Conservation (phyloP, 2,113 vertebrate species). For the Ondatra zibethicus region DNA sequence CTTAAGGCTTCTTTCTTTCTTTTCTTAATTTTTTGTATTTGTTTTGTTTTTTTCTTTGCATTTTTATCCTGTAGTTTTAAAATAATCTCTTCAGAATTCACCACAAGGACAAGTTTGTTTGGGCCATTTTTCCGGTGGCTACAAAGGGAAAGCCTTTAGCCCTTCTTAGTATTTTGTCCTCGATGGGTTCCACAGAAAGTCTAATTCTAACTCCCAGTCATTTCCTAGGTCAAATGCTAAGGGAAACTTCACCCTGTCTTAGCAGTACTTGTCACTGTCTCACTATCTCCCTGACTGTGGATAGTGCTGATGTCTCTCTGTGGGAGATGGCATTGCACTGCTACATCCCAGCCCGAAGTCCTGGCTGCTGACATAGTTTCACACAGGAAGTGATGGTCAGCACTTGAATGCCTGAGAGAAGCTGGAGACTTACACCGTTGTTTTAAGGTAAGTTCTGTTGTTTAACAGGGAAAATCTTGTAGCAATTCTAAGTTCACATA, state of each 20-base stretch:
- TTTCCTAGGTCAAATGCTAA: slow-evolving; percentile 68
- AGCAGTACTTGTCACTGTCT: slow-evolving; percentile 80
- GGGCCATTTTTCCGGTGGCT: slow-evolving; percentile 35
- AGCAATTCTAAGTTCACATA: slow-evolving; percentile 68
- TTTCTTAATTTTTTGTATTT: background rate
- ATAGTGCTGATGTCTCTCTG: slow-evolving; percentile 77
- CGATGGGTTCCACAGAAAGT: slow-evolving; percentile 47
- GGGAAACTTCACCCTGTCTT: slow-evolving; percentile 71
- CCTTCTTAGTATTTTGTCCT: slow-evolving; percentile 37
- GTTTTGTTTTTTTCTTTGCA: background rate
- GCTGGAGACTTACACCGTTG: slow-evolving; percentile 82
- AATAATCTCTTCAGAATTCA: slow-evolving; percentile 59
- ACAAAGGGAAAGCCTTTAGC: slow-evolving; percentile 56
- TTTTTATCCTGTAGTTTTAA: slow-evolving; percentile 64
- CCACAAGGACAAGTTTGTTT: slow-evolving; percentile 52
- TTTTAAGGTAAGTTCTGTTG: slow-evolving; percentile 83
- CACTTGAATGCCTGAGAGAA: slow-evolving; percentile 80
- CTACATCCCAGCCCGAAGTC: slow-evolving; percentile 80
- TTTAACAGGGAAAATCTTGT: slow-evolving; percentile 67
- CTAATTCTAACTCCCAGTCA: slow-evolving; percentile 52
- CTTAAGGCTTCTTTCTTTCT: slow-evolving; percentile 56
- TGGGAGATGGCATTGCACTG: slow-evolving; percentile 78
- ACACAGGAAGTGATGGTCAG: slow-evolving; percentile 80
- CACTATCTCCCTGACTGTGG: slow-evolving; percentile 80
- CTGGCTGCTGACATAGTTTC: slow-evolving; percentile 82